phyloP scores from a whole-genome alignment of 2,797 vertebrate genomes.

The Premnoplex brunnescens region DNA sequence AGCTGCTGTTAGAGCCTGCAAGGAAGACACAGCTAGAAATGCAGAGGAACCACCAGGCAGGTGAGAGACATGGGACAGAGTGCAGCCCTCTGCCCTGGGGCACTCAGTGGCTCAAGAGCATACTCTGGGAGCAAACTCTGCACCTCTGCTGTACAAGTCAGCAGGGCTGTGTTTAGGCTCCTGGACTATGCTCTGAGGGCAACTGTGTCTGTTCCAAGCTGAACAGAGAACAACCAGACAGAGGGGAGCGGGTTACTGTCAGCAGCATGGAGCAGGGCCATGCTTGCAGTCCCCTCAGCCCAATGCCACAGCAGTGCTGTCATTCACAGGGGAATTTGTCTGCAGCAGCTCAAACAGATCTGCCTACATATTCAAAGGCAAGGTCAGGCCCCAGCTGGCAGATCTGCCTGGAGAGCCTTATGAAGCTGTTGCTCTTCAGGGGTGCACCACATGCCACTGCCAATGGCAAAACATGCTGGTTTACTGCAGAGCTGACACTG shows the following conservation, averaged over 20 bases:
- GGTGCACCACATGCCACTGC: accelerated
- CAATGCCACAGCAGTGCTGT: accelerated
- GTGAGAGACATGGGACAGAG: not conserved
- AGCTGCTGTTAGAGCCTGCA: slow-evolving; percentile 90
- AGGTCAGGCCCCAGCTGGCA: not conserved
- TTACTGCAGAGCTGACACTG: not conserved
- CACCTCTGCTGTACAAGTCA: not conserved
- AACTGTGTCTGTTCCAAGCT: not conserved
- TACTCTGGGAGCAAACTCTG: not conserved
- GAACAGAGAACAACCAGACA: not conserved
- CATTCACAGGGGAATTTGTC: not conserved
- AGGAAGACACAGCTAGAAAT: not conserved
- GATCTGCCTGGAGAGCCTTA: not conserved
- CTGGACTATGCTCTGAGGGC: not conserved
- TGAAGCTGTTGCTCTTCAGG: not conserved
- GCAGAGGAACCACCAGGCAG: not conserved
- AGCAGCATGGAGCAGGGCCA: not conserved
- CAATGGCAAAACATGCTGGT: not conserved
- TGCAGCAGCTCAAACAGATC: not conserved
- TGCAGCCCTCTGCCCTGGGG: not conserved
- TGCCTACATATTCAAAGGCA: not conserved
- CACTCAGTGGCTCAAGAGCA: not conserved
- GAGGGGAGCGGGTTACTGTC: not conserved
- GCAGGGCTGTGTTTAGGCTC: not conserved
- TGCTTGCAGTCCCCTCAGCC: not conserved